A percentile compares a stretch with the other conserved stretches of the same genome.
Conservation (phyloP, 2,113 vertebrate genomes). For the Macrotis lagotis region DNA sequence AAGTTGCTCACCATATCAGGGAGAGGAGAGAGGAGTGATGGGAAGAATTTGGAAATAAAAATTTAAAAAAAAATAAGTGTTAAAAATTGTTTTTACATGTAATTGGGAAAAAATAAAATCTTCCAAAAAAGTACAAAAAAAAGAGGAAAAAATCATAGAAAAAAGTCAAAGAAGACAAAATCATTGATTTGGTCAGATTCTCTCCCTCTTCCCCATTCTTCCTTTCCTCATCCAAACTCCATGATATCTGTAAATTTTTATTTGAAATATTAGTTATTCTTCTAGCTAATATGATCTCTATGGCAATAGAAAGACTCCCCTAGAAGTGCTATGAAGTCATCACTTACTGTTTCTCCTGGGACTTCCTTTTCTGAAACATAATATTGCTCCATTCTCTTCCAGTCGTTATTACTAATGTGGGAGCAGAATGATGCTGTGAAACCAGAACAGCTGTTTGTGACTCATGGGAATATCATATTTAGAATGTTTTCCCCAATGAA, state of each 20-base stretch:
- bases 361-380: conserved; percentile 69
- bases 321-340: conserved; percentile 72
- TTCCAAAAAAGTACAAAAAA: conserved; percentile 67
- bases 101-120: background rate
- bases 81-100: background rate
- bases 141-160: conserved; percentile 50
- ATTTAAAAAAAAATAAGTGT: background rate
- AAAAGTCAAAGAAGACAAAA: conserved; percentile 16
- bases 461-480: conserved; percentile 77
- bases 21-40: background rate
- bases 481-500: conserved; percentile 68
- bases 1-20: background rate
- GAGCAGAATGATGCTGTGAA: conserved; percentile 65
- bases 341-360: conserved; percentile 61
- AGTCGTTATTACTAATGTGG: conserved; percentile 60
- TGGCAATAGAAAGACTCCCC: conserved; percentile 51
- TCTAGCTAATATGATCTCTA: conserved; percentile 2
- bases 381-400: conserved; percentile 57
- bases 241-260: conserved; percentile 47
- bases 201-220: background rate
- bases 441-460: conserved; percentile 77
- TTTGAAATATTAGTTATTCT: conserved; percentile 56
- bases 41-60: background rate
- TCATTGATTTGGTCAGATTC: background rate
- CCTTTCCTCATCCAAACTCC: conserved; percentile 14